Evolutionary conservation across 92 coral and sea anemone genomes (phyloP), one percentile per base, ranked within the genome.

Genomic region (Pocillopora meandrina): DNA sequence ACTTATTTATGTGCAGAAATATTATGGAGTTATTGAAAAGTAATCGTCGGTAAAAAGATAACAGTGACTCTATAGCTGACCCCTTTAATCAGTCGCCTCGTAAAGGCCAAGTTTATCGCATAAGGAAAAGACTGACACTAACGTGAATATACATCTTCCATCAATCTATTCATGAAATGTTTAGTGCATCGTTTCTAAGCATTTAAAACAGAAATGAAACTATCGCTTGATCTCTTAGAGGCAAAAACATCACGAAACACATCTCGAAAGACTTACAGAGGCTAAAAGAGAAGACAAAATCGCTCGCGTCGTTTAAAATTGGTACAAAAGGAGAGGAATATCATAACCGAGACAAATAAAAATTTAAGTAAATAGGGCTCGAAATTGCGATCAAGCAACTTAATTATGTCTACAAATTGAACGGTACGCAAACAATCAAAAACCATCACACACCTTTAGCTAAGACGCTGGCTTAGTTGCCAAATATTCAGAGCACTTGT

Each of bases 341-440:
- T 14, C 67, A 57, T 61, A 42, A 58, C n/a, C 71, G 42, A 26
- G 6, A 36, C 23, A 35, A 77, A 61, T 12, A 16, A 8, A 20
- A 77, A 63, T 7, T 77, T 56, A 42, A 63, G n/a, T 18, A 42
- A 63, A 52, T 61, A 61, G 13, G 9, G 71, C 21, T 77, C 36
- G 36, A 68, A 77, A 77, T 13, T 10, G 60, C 61, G 61, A 62
- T 77, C 82, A 77, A 35, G 59, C 71, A 64, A 63, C 58, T 36
- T 77, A 77, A 62, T 77, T 20, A 23, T 77, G 59, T 36, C 70
- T 17, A 62, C 58, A 77, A 33, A 77, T 16, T 59, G 65, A 76
- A 23, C 52, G 14, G 35, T 9, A 57, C 20, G 18, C 34, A 58
- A 76, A 76, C 26, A 60, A 73, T 13, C 16, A 49, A 18, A 19